Evolutionary conservation across 2,888 invertebrate genomes (phyloP).

Genomic region (Bhutanitis thaidina): DNA sequence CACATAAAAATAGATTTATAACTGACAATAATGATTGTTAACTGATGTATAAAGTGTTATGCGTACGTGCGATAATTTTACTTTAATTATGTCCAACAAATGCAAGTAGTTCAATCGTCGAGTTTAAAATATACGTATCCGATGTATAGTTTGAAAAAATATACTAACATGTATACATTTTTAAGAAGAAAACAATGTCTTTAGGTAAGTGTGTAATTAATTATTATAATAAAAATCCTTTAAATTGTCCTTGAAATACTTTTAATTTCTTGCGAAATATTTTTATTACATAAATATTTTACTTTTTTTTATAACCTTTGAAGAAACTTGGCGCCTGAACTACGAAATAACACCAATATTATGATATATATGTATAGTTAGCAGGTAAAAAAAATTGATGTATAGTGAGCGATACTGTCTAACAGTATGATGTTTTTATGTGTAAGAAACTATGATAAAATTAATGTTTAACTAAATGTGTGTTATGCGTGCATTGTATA

Average conservation of each 20-base stretch:
- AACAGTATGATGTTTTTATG: conserved; percentile 71
- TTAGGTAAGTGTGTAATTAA: no score
- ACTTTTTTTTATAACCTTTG: no score
- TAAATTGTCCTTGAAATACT: no score
- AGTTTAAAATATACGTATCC: conserved; percentile 25
- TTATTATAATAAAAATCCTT: no score
- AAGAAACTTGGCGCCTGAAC: conserved; percentile 59
- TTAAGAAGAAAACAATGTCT: no score
- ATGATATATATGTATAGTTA: conserved; percentile 53
- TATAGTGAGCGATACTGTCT: conserved; percentile 73
- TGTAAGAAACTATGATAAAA: conserved; percentile 58
- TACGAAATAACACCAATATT: conserved; percentile 66
- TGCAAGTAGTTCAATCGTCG: conserved; percentile 59
- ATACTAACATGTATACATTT: no score
- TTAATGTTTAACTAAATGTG: conserved; percentile 46
- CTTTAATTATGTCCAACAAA: conserved; percentile 58
- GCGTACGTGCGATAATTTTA: conserved; percentile 67
- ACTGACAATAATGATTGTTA: conserved; percentile 81
- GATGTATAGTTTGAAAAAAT: no score
- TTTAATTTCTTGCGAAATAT: no score
- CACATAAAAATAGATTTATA: conserved; percentile 78
- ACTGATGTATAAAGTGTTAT: conserved; percentile 78
- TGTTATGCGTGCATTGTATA: conserved; percentile 75
- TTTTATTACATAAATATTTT: no score
- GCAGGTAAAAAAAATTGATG: conserved; percentile 62